Base-by-base conservation (phyloP, 2,888 invertebrate genomes). In the Oscheius myriophilus region DNA sequence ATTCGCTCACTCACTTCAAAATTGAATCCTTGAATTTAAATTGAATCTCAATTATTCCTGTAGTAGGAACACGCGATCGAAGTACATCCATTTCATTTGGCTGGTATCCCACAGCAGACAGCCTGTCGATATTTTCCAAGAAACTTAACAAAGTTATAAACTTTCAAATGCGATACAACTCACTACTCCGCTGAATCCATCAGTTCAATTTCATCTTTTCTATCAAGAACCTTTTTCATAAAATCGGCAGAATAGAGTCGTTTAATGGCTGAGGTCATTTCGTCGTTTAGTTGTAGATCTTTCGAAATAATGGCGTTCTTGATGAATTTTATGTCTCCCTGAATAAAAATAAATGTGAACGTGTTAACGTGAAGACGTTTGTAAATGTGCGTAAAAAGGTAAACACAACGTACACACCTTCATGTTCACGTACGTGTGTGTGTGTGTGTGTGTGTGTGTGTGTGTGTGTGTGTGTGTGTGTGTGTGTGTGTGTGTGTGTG, bases 101-200 rank as follows among this genome's bases (percentile, higher is more conserved):
- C 90, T 96, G 92, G 91, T 96, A 97, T 91, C 93, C 92, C 87
- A 91, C 91, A 88, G 92, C 92, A 89, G 95, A 93, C 89, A 97
- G 94, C 90, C 96, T 92, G 91, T 95, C 95, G 89, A 97, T 93
- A 91, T 95, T 94, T 92, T 93, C 93, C 90, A 97, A 92, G 91
- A 96, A 98, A 91, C 97, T 97, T 21, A 53, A 52, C 12, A 23
- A 26, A n/a, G 6, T 11, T 4, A 26, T n/a, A 53, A 39, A n/a
- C n/a, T n/a, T n/a, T n/a, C n/a, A n/a, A n/a, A n/a, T n/a, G n/a
- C n/a, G n/a, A n/a, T n/a, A n/a, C n/a, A 16, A 90, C 93, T 91
- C 90, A 97, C 97, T 98, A 98, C 93, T 96, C 96, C 88, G 97
- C 96, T 86, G 97, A 97, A 90, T 98, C 97, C 87, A 97, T 96